Conservation (phyloP, 1,140 invertebrate genomes). For the Lepidurus packardi region DNA sequence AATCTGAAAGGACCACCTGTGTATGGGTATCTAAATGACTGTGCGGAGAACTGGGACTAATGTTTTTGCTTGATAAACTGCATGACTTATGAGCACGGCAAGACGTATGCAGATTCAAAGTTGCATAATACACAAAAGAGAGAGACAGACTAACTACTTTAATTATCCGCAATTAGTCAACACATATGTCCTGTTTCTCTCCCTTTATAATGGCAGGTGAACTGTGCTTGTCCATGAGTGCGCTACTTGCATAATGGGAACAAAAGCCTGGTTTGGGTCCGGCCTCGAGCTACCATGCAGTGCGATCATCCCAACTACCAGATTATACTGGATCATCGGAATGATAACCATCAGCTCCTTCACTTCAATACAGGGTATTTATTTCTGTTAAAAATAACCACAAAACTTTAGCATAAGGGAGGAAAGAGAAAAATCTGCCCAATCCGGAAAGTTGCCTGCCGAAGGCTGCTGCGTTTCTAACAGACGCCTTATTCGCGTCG, state of each 20-base stretch:
- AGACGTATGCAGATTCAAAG: background rate
- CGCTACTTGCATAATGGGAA: slow-evolving; percentile 1
- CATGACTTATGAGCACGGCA: background rate
- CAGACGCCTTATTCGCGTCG: background rate
- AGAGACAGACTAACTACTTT: background rate
- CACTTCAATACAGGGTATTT: background rate
- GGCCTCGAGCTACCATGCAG: background rate
- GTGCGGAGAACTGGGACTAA: background rate
- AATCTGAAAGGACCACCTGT: background rate
- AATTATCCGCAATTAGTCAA: background rate
- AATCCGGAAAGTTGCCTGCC: background rate
- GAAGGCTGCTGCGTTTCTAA: background rate
- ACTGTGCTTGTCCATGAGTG: slow-evolving; percentile 7
- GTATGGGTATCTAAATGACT: background rate
- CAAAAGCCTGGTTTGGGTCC: background rate
- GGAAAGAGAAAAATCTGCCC: background rate
- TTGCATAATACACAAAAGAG: background rate
- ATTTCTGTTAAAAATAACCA: background rate
- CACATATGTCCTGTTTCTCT: background rate
- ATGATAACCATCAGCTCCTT: background rate
- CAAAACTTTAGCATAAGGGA: background rate
- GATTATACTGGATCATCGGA: background rate
- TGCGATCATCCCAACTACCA: background rate
- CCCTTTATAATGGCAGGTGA: background rate
- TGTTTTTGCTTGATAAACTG: slow-evolving; percentile 22